Evolutionary conservation across 2,113 vertebrate species (phyloP).

Genomic region (Callaeas wilsoni): DNA sequence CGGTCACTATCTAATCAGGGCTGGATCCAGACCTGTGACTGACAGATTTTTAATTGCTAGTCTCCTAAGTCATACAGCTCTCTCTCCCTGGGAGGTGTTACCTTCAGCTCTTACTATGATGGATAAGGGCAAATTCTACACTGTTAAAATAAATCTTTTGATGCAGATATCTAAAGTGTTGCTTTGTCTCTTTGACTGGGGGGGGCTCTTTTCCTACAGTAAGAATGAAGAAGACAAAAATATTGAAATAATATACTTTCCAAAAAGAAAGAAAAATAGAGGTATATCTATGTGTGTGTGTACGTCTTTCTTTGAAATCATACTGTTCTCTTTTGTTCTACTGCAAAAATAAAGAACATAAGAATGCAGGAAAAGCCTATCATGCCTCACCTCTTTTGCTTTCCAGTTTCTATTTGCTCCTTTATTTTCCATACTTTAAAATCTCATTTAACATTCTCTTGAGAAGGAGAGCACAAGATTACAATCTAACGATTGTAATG

Average conservation of each 20-base stretch:
- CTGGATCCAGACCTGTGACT: slow-evolving; percentile 37
- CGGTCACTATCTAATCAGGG: slow-evolving; percentile 19
- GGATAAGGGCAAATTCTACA: not conserved
- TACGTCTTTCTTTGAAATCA: slow-evolving; percentile 3
- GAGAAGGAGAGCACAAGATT: slow-evolving; percentile 77
- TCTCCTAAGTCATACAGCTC: slow-evolving; percentile 2
- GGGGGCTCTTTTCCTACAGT: not conserved
- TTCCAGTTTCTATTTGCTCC: slow-evolving; percentile 74
- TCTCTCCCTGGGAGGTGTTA: slow-evolving; percentile 24
- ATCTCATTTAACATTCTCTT: slow-evolving; percentile 80
- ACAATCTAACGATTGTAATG: slow-evolving; percentile 80
- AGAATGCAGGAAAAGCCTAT: slow-evolving; percentile 61
- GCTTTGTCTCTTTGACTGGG: not conserved
- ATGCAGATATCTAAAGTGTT: not conserved
- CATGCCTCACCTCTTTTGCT: slow-evolving; percentile 69
- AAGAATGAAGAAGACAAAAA: not conserved
- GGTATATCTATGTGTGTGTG: not conserved
- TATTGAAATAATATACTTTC: not conserved
- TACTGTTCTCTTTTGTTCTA: slow-evolving; percentile 1
- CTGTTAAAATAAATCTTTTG: not conserved
- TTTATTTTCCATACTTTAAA: slow-evolving; percentile 80
- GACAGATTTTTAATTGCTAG: slow-evolving; percentile 60
- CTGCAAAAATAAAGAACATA: slow-evolving; percentile 49
- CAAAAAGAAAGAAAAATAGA: not conserved
- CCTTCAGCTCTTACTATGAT: slow-evolving; percentile 13